Percentiles rank a stretch among this genome's conserved stretches.
Conservation (phyloP, 2,113 vertebrate genomes). For the Mellivora capensis region DNA sequence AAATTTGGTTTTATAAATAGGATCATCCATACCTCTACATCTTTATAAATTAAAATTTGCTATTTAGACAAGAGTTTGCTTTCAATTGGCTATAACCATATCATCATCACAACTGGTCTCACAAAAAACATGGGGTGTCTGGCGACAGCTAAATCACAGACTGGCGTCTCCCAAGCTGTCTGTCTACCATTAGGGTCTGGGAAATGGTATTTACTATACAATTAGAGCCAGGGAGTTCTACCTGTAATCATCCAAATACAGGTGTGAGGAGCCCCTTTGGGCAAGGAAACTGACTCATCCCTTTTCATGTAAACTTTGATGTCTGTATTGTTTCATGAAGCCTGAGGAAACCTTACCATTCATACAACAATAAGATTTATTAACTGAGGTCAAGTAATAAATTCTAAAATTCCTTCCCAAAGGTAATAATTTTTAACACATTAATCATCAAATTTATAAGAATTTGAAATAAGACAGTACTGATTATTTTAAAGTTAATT, state of each 20-base stretch:
- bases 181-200: constrained; percentile 92
- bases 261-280: constrained; percentile 89
- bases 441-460: constrained; percentile 83
- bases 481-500: constrained; percentile 60
- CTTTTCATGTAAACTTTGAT: constrained; percentile 89
- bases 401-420: constrained; percentile 75
- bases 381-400: constrained; percentile 79
- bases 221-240: constrained; percentile 93
- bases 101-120: constrained; percentile 90
- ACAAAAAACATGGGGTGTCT: constrained; percentile 88
- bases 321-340: constrained; percentile 80
- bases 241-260: constrained; percentile 96
- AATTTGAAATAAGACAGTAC: constrained; percentile 55
- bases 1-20: constrained; percentile 72
- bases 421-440: constrained; percentile 81
- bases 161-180: constrained; percentile 92
- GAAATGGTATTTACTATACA: constrained; percentile 95
- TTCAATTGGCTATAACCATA: constrained; percentile 89
- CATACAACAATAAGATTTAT: constrained; percentile 85
- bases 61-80: constrained; percentile 89
- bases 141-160: constrained; percentile 95
- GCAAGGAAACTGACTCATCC: constrained; percentile 90
- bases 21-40: constrained; percentile 69
- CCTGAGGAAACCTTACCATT: constrained; percentile 80
- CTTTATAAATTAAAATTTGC: constrained; percentile 87